Base-by-base conservation (phyloP, 2,888 invertebrate genomes). In the Aporophyla nigra region DNA sequence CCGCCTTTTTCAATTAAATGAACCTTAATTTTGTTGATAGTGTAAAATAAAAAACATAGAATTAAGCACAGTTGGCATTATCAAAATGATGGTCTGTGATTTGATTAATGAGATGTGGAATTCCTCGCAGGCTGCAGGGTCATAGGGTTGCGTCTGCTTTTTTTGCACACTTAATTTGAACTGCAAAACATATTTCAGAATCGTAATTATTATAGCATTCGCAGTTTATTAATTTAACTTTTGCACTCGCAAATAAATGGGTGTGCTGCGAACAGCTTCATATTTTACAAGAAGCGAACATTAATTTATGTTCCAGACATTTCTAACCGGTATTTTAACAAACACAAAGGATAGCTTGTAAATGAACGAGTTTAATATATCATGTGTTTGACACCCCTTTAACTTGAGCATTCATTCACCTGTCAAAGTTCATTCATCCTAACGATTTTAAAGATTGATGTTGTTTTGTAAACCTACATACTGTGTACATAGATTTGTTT, bases 1-100 rank as follows among this genome's bases (percentile, higher is more conserved):
- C 86, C 81, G 87, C 86, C 87, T 86, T 89, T 90, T 91, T 91
- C 88, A 92, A 92, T 92, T 91, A 88, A 85, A 85, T 77, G 27
- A 76, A 78, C 83, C 73, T 79, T 78, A 82, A 82, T 82, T 80
- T 84, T 72, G 71, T 81, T 79, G 67, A 76, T 87, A 74, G 66
- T 80, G 71, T 81, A 63, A 71, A 79, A 78, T 62, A 83, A 83
- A 85, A 75, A 80, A n/a, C 43, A 49, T n/a, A 71, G 82, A 84
- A 81, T 82, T 80, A 86, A 66, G 51, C 74, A 81, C 80, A 84
- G 78, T 85, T 85, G 84, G 74, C 43, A 87, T 82, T 86, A 86
- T 82, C 70, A 86, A 87, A 87, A 87, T 88, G 76, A 84, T 83
- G 84, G 85, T 88, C 84, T 71, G 70, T 85, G 84, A 86, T 72